phyloP scores from a whole-genome alignment of 2,797 vertebrate species.

The Tiaroga cobitis region DNA sequence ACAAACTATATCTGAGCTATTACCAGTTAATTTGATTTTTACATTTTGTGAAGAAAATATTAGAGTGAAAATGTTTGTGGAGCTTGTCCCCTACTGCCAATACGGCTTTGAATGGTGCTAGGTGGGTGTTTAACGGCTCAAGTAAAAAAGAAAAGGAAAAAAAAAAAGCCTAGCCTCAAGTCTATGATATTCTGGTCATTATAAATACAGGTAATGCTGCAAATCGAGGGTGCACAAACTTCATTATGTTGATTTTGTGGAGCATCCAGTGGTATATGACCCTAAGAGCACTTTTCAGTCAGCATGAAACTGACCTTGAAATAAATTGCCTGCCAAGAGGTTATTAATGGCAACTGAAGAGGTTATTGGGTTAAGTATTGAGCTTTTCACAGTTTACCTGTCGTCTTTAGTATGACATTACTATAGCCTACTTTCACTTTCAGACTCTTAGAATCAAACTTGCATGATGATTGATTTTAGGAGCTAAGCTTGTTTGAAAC shows the following conservation, averaged over 20 bases:
- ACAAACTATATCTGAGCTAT: not conserved
- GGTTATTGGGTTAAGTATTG: slow-evolving; percentile 10
- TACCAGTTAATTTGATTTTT: not conserved
- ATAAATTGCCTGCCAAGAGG: slow-evolving; percentile 9
- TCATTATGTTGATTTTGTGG: not conserved
- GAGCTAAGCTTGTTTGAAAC: not conserved
- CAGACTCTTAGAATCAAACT: not conserved
- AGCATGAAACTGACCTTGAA: slow-evolving; percentile 18
- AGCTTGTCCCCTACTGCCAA: not conserved
- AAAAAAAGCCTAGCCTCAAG: not conserved
- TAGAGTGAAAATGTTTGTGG: not conserved
- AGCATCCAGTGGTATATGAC: not conserved
- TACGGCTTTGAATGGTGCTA: not conserved
- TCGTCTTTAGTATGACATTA: not conserved
- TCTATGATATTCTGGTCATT: not conserved
- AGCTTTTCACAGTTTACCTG: slow-evolving; percentile 19
- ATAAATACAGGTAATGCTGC: not conserved
- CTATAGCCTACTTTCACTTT: not conserved
- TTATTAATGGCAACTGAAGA: slow-evolving; percentile 19
- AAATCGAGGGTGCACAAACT: not conserved
- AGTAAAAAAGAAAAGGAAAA: not conserved
- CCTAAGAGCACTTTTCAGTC: not conserved
- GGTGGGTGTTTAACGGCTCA: not conserved
- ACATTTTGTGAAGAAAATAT: slow-evolving; percentile 2
- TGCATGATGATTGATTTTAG: slow-evolving; percentile 26